phyloP scores from a whole-genome alignment of 2,888 invertebrate species.

The Cephus rjabovi region DNA sequence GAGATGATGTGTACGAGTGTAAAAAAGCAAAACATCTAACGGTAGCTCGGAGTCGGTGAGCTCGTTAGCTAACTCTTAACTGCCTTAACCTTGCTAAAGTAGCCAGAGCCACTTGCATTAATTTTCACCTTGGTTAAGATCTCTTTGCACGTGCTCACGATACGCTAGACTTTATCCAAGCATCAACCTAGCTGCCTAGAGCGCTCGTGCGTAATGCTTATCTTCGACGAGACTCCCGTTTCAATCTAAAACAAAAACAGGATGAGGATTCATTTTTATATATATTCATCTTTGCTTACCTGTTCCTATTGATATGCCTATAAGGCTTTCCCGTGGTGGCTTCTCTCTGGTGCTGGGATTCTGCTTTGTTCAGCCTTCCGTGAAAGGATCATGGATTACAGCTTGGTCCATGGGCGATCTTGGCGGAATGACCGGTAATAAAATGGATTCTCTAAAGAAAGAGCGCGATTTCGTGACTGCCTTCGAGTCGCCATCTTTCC shows the following conservation, averaged over 20 bases:
- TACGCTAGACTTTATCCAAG: not conserved
- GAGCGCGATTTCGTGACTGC: not conserved
- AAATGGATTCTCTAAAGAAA: not conserved
- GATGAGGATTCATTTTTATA: not conserved
- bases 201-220: not conserved
- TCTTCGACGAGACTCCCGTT: not conserved
- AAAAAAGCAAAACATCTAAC: conserved; percentile 48
- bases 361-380: conserved; percentile 2
- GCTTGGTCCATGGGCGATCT: not conserved
- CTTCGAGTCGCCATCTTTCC: not conserved
- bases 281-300: not conserved
- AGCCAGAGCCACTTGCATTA: not conserved
- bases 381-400: conserved; percentile 1
- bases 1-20: conserved; percentile 18
- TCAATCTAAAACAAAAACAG: not conserved
- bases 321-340: not conserved
- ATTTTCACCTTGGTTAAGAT: not conserved
- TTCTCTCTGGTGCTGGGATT: not conserved
- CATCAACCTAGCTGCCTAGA: not conserved
- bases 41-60: conserved; percentile 41
- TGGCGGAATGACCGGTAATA: not conserved
- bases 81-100: conserved; percentile 32
- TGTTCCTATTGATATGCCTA: not conserved
- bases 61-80: conserved; percentile 40
- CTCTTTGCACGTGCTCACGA: not conserved